These are phyloP conservation scores for Myopa testacea DNA, from an alignment of 2,888 invertebrate species.

Conservation along the genomic window DNA sequence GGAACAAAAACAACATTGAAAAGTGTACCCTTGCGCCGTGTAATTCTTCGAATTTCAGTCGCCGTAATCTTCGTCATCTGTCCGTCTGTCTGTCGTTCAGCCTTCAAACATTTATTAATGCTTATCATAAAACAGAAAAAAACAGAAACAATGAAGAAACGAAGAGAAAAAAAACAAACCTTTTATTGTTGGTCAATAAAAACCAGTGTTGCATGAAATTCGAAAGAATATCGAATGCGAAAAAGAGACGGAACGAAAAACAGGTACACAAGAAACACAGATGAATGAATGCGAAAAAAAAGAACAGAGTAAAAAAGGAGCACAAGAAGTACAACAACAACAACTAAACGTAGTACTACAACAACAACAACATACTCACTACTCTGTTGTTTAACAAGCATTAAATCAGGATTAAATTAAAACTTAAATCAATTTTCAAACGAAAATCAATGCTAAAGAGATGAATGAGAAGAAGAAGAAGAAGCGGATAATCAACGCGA, in stretches of 20 bases:
- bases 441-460: background rate
- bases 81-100: too few relatives aligned
- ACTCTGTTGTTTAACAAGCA: background rate
- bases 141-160: background rate
- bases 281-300: background rate
- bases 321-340: background rate
- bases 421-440: too few relatives aligned
- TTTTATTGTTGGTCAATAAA: constrained; percentile 25
- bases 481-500: background rate
- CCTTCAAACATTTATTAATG: too few relatives aligned
- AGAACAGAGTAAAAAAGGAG: background rate
- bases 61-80: too few relatives aligned
- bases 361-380: too few relatives aligned
- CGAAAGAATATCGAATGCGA: background rate
- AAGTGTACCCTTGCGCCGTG: too few relatives aligned
- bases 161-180: background rate
- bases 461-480: background rate
- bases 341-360: too few relatives aligned
- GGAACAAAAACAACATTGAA: too few relatives aligned
- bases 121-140: too few relatives aligned
- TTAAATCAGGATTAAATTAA: too few relatives aligned
- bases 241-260: background rate
- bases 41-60: too few relatives aligned
- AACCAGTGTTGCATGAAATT: constrained; percentile 28
- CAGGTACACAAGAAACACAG: too few relatives aligned